Evolutionary conservation across 2,888 invertebrate genomes (phyloP).

Genomic region (Megaustenia siamemsis): DNA sequence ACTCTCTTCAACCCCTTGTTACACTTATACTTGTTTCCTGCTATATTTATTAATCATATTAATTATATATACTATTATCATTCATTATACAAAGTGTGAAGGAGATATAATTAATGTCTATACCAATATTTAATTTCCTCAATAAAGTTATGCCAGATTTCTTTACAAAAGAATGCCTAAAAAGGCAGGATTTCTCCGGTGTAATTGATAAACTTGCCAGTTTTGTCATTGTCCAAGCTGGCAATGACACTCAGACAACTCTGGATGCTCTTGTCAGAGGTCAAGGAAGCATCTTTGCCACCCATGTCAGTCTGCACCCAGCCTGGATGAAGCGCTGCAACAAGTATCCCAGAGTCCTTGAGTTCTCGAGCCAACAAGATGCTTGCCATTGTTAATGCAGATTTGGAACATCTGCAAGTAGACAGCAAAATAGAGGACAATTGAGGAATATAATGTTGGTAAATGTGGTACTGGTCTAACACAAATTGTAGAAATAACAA

Average conservation of each 20-base stretch:
- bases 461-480: too few relatives aligned
- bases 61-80: too few relatives aligned
- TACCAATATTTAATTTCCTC: too few relatives aligned
- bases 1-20: too few relatives aligned
- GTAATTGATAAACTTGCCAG: conserved; percentile 29
- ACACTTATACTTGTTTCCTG: too few relatives aligned
- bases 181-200: conserved; percentile 39
- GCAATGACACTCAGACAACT: conserved; percentile 27
- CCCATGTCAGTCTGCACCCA: conserved; percentile 58
- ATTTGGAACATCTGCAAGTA: neutral
- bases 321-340: conserved; percentile 55
- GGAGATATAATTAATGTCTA: too few relatives aligned
- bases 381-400: neutral
- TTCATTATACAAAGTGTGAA: too few relatives aligned
- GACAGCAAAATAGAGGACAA: neutral
- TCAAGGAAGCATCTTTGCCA: neutral
- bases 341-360: conserved; percentile 45
- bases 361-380: conserved; percentile 32
- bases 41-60: too few relatives aligned
- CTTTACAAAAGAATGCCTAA: too few relatives aligned
- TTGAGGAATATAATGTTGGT: too few relatives aligned
- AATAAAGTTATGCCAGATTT: too few relatives aligned
- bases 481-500: too few relatives aligned
- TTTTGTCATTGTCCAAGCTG: conserved; percentile 1
- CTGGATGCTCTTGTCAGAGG: conserved; percentile 27